A percentile compares a stretch with the other conserved stretches of the same genome.
These are phyloP conservation scores for Montipora sp. DNA, from an alignment of 64 coral and sea anemone genomes.

Conservation along the genomic window DNA sequence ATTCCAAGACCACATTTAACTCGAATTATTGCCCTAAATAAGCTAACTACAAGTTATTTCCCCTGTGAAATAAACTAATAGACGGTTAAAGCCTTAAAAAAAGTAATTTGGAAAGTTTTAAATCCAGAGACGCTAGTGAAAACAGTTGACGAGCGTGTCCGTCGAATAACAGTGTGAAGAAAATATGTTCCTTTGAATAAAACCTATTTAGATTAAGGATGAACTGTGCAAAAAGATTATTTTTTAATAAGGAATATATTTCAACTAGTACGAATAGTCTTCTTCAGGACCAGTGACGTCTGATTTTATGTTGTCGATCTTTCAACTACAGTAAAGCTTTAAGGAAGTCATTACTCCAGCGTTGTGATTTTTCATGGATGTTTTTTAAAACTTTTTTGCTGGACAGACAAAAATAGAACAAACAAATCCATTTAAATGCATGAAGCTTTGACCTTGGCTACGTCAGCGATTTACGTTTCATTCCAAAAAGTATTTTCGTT, in stretches of 20 bases:
- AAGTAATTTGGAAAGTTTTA: background rate
- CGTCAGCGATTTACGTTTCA: background rate
- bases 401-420: background rate
- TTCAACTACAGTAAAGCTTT: constrained; percentile 5
- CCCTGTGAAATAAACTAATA: too few species aligned
- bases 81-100: background rate
- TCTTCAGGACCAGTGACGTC: background rate
- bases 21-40: too few species aligned
- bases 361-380: background rate
- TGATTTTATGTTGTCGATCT: constrained; percentile 2
- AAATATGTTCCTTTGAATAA: too few species aligned
- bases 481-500: too few species aligned
- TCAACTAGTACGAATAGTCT: too few species aligned
- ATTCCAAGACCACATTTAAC: too few species aligned
- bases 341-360: background rate
- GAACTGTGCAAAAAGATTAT: too few species aligned
- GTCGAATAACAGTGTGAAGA: too few species aligned
- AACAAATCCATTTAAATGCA: background rate
- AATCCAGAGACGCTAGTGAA: background rate
- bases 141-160: background rate
- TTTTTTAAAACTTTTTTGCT: background rate
- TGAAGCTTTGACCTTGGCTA: background rate
- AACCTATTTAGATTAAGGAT: too few species aligned
- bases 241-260: too few species aligned
- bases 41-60: too few species aligned